Evolutionary conservation across 2,888 invertebrate genomes (phyloP).

Genomic region (Eurois occulta): DNA sequence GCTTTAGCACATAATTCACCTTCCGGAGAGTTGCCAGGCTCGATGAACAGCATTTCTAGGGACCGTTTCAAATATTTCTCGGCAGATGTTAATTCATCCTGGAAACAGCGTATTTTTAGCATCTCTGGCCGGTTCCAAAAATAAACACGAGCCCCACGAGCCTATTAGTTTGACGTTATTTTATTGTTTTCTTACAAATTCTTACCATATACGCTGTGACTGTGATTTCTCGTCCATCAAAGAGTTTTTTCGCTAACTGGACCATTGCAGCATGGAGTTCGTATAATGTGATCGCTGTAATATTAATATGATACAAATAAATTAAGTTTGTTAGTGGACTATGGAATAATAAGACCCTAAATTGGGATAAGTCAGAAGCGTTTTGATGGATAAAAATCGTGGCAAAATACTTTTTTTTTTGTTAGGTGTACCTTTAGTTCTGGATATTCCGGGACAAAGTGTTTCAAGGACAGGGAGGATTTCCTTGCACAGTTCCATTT

Average conservation of each 20-base stretch:
- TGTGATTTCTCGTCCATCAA: slow-evolving; percentile 91
- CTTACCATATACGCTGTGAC: slow-evolving; percentile 88
- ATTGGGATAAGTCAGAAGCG: too few relatives aligned
- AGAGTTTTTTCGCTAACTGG: slow-evolving; percentile 92
- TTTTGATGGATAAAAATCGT: too few relatives aligned
- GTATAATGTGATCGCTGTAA: slow-evolving; percentile 93
- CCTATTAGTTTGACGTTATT: neutral
- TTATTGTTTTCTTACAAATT: slow-evolving; percentile 75
- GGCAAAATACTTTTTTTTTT: neutral
- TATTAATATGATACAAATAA: neutral
- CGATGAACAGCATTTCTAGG: slow-evolving; percentile 92
- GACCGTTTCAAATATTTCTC: slow-evolving; percentile 91
- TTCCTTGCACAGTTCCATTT: slow-evolving; percentile 92
- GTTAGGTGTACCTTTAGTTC: slow-evolving; percentile 90
- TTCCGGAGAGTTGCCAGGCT: slow-evolving; percentile 93
- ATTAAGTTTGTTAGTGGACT: too few relatives aligned
- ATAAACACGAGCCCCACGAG: neutral
- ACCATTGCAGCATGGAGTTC: slow-evolving; percentile 93
- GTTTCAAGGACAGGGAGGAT: slow-evolving; percentile 92
- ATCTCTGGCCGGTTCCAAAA: neutral
- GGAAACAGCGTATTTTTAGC: slow-evolving; percentile 53
- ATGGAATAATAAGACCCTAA: too few relatives aligned
- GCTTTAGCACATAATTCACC: slow-evolving; percentile 93
- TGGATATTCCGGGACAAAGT: slow-evolving; percentile 93
- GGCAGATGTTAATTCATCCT: slow-evolving; percentile 90